A percentile compares a stretch with the other conserved stretches of the same genome.
Evolutionary conservation across 2,797 vertebrate species (phyloP).

Genomic region (Micrastur ruficollis): DNA sequence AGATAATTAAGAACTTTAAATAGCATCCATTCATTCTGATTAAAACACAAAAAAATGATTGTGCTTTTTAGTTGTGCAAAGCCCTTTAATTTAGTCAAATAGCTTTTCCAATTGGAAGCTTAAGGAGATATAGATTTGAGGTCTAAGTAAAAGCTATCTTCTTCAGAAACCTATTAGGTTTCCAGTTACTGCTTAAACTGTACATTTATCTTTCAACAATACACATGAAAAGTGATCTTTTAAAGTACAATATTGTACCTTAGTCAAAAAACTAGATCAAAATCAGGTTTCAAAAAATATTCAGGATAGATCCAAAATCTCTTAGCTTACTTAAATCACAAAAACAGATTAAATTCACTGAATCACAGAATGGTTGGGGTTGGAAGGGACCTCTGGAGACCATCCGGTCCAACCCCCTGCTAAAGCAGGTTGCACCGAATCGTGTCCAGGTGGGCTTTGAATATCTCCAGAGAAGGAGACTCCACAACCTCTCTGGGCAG

Average conservation of each 20-base stretch:
- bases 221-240: background rate
- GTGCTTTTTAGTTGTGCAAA: background rate
- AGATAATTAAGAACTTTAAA: background rate
- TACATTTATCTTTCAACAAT: background rate
- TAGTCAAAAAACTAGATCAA: background rate
- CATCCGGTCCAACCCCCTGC: too few relatives aligned
- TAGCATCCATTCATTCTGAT: background rate
- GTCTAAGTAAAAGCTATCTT: background rate
- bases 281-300: background rate
- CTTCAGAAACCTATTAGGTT: background rate
- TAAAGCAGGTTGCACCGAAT: too few relatives aligned
- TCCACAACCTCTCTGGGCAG: too few relatives aligned
- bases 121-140: background rate
- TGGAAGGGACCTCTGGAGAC: too few relatives aligned
- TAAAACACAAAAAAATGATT: background rate
- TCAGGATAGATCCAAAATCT: background rate
- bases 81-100: background rate
- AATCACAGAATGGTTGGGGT: too few relatives aligned
- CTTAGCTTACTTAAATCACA: background rate
- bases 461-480: too few relatives aligned
- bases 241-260: background rate
- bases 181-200: background rate
- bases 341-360: background rate
- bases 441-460: too few relatives aligned
- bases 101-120: background rate